Evolutionary conservation across 2,888 invertebrate species (phyloP), one percentile per base, ranked within the genome.

Genomic region (Pterostichus madidus): DNA sequence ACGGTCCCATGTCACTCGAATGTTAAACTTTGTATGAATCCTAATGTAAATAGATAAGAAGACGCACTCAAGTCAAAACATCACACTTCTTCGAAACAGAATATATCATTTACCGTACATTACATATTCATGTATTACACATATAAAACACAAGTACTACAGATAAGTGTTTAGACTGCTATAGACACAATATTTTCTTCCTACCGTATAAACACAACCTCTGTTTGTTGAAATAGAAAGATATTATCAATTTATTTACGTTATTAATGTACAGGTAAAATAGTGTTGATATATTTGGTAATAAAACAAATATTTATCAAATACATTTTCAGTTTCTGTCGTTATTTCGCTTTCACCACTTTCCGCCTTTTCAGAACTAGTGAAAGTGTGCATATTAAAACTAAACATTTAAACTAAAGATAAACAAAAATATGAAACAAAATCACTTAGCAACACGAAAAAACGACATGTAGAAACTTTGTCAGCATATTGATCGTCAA

Each of bases 251-350:
- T 83, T 77, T 77, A 77, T 82, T 71, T 80, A 80, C 73, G 81
- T 73, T 75, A 75, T 71, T 44, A 35, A 81, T 76, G 82, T 82
- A 82, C 76, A 82, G 82, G 76, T 77, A 82, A 77, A 49, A 82
- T 83, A 83, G 77, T 83, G 83, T 83, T 83, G 83, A 83, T 83
- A 83, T 83, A 83, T 83, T 83, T 83, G 83, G 83, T 83, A 83
- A 83, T 83, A 83, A 83, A 83, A 83, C 53, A 83, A 83, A 76
- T 77, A 83, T 77, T 83, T 83, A 77, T 77, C 83, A 83, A 83
- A 64, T 64, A 49, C 46, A 59, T 46, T 17, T 49, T 15, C 15
- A 53, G 13, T 39, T 68, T 13, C 31, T 39, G 8, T 68, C 8
- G 6, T 68, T 39, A 32, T 68, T 68, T 68, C 44, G 13, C n/a